Evolutionary conservation across 2,113 vertebrate genomes (phyloP).

Genomic region (Gallinago undulata): DNA sequence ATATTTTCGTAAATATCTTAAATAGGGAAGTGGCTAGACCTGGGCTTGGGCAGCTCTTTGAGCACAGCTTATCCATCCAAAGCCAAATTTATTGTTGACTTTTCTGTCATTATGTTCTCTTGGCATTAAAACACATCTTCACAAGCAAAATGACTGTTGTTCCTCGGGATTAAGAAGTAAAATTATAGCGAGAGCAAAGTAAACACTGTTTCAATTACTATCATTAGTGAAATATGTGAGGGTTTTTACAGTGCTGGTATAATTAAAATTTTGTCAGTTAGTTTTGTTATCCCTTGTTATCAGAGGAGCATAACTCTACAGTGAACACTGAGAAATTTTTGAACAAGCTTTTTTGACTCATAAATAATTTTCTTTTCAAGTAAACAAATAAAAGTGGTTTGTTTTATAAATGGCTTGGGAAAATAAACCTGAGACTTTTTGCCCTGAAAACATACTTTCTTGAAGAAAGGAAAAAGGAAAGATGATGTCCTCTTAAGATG

Average conservation of each 20-base stretch:
- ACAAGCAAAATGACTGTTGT: not conserved
- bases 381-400: not conserved
- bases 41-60: not conserved
- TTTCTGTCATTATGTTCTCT: not conserved
- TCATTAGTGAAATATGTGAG: not conserved
- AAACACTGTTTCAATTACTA: conserved; percentile 22
- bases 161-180: conserved; percentile 3
- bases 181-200: conserved; percentile 17
- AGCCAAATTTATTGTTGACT: not conserved
- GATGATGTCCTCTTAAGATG: not conserved
- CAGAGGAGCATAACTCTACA: not conserved
- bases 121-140: not conserved
- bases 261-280: conserved; percentile 16
- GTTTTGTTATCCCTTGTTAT: not conserved
- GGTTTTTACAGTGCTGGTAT: not conserved
- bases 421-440: not conserved
- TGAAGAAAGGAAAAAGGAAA: not conserved
- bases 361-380: not conserved
- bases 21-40: not conserved
- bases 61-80: not conserved
- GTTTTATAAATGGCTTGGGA: not conserved
- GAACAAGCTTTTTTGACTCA: not conserved
- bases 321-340: not conserved
- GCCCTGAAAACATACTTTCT: not conserved
- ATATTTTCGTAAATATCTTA: not conserved